Evolutionary conservation across 2,888 invertebrate genomes (phyloP).

Genomic region (Drosophila prolongata): DNA sequence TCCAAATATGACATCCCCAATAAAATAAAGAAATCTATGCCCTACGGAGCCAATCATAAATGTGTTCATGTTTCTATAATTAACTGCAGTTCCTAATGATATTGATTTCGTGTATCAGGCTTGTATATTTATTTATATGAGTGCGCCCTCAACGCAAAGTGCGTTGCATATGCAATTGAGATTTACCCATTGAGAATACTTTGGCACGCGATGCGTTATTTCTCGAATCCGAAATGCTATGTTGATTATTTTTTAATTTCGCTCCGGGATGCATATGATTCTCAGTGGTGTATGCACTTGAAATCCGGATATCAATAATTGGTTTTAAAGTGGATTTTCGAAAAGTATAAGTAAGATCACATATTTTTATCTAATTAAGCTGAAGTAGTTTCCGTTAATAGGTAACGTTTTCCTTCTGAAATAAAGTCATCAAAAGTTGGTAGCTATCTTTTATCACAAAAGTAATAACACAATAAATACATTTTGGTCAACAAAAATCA

Average conservation of each 20-base stretch:
- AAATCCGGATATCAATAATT: conserved; percentile 28
- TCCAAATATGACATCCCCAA: background rate
- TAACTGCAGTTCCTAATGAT: conserved; percentile 20
- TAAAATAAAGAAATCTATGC: background rate
- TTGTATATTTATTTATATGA: conserved; percentile 22
- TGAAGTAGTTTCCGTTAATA: background rate
- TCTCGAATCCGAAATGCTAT: background rate
- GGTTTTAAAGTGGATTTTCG: conserved; percentile 16
- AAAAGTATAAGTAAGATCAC: background rate
- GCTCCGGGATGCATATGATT: conserved; percentile 12
- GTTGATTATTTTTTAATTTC: conserved; percentile 13
- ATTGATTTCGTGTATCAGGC: conserved; percentile 17
- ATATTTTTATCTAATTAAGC: background rate
- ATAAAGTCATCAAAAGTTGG: too few relatives aligned
- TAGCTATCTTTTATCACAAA: too few relatives aligned
- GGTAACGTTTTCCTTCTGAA: too few relatives aligned
- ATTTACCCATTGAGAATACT: conserved; percentile 71
- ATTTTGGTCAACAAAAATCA: too few relatives aligned
- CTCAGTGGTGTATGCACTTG: conserved; percentile 21
- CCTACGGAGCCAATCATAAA: background rate
- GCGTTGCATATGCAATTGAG: conserved; percentile 62
- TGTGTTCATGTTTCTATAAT: conserved; percentile 18
- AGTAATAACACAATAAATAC: too few relatives aligned
- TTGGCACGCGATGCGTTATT: conserved; percentile 66
- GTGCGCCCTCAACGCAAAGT: conserved; percentile 22